Evolutionary conservation across 2,797 vertebrate genomes (phyloP).

Genomic region (Oreortyx pictus): DNA sequence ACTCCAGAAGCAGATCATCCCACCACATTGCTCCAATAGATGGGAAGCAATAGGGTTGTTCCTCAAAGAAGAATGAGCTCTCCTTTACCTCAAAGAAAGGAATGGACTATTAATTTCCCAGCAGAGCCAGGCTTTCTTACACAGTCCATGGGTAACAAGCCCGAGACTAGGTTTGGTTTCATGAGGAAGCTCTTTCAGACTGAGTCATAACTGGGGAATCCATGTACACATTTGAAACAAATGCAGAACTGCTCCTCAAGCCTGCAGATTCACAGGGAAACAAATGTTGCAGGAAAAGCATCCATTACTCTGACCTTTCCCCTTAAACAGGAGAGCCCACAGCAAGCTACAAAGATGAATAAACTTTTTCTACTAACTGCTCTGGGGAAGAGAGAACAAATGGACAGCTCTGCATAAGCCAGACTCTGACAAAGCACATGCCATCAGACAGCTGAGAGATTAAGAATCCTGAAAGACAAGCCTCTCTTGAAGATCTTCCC

Average conservation of each 20-base stretch:
- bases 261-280: background rate
- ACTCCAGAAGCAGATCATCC: background rate
- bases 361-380: background rate
- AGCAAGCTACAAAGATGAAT: background rate
- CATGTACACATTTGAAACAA: background rate
- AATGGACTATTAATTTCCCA: background rate
- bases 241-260: background rate
- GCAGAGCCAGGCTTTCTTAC: background rate
- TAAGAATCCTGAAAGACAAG: background rate
- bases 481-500: background rate
- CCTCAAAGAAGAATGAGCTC: background rate
- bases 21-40: fast-evolving
- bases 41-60: background rate
- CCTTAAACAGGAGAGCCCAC: background rate
- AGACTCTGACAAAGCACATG: background rate
- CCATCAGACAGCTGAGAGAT: background rate
- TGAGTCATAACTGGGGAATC: background rate
- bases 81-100: background rate
- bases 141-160: fast-evolving
- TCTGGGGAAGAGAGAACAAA: background rate
- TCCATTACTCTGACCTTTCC: background rate
- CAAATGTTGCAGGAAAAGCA: background rate
- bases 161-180: background rate
- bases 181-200: background rate
- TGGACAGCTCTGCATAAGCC: background rate